Evolutionary conservation across 2,888 invertebrate genomes (phyloP).

Genomic region (Amblyjoppa fuscipennis): DNA sequence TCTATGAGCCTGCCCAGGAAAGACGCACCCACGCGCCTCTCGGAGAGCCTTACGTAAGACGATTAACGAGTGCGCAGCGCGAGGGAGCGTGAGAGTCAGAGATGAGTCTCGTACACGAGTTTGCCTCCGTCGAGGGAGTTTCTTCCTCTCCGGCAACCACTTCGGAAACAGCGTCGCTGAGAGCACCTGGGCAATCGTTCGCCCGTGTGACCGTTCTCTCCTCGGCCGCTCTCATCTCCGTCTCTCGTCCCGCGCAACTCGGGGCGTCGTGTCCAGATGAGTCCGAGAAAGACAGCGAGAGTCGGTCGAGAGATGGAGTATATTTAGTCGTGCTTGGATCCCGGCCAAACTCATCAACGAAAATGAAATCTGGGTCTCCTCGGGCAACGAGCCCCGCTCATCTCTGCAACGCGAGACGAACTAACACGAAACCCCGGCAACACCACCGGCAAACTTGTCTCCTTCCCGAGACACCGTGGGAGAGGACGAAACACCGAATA

Average conservation of each 20-base stretch:
- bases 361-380: constrained; percentile 85
- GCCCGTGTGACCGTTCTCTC: constrained; percentile 21
- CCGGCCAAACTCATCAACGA: constrained; percentile 85
- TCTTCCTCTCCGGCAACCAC: constrained; percentile 22
- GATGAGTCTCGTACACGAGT: constrained; percentile 6
- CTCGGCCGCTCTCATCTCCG: constrained; percentile 11
- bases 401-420: constrained; percentile 44
- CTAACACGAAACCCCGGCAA: constrained; percentile 20
- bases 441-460: constrained; percentile 30
- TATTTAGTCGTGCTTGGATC: constrained; percentile 84
- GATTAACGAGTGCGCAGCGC: constrained; percentile 43
- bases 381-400: constrained; percentile 45
- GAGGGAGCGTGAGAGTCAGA: constrained; percentile 8
- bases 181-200: constrained; percentile 57
- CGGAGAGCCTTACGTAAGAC: constrained; percentile 46
- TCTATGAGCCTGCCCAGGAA: background rate
- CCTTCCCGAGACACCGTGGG: constrained; percentile 20
- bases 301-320: constrained; percentile 76
- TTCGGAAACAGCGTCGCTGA: background rate
- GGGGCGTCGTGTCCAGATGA: constrained; percentile 37
- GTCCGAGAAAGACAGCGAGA: constrained; percentile 27
- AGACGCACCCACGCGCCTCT: constrained; percentile 9
- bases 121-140: constrained; percentile 19
- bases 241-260: constrained; percentile 13
- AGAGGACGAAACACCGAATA: constrained; percentile 7